Conservation (phyloP, 2,113 vertebrate genomes). For the Calidris pugnax region DNA sequence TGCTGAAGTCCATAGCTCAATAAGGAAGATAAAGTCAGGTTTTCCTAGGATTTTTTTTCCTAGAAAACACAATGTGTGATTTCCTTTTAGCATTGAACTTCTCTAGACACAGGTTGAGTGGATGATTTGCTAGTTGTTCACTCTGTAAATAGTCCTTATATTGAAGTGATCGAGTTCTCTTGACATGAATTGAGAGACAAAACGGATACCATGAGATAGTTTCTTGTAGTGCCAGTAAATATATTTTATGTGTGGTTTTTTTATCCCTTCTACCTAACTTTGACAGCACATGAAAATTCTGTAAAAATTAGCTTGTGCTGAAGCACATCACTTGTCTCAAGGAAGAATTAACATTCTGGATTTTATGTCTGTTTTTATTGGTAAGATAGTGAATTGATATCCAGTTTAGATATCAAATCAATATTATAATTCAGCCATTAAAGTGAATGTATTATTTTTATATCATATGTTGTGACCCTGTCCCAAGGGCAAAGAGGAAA, state of each 20-base stretch:
- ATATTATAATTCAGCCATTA: neutral
- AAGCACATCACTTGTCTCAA: neutral
- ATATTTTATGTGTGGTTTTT: neutral
- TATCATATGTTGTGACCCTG: neutral
- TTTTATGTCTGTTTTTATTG: slow-evolving; percentile 16
- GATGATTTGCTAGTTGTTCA: slow-evolving; percentile 11
- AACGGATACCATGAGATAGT: neutral
- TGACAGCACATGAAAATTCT: neutral
- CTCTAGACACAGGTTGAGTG: slow-evolving; percentile 15
- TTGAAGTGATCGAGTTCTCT: slow-evolving; percentile 26
- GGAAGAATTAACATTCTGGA: neutral
- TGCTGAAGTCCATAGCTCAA: neutral
- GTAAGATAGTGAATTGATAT: neutral
- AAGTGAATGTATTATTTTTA: neutral
- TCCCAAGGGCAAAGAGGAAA: neutral
- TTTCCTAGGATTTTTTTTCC: neutral
- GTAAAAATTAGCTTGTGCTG: slow-evolving; percentile 2
- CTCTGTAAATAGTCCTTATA: slow-evolving; percentile 16
- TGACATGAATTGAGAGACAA: neutral
- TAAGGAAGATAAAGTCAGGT: neutral
- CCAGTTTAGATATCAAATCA: neutral
- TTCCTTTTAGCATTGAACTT: neutral
- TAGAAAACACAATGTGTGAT: neutral
- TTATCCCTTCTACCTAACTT: neutral
- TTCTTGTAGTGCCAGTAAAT: neutral